phyloP scores from a whole-genome alignment of 2,113 vertebrate genomes.

The Proteles cristata region DNA sequence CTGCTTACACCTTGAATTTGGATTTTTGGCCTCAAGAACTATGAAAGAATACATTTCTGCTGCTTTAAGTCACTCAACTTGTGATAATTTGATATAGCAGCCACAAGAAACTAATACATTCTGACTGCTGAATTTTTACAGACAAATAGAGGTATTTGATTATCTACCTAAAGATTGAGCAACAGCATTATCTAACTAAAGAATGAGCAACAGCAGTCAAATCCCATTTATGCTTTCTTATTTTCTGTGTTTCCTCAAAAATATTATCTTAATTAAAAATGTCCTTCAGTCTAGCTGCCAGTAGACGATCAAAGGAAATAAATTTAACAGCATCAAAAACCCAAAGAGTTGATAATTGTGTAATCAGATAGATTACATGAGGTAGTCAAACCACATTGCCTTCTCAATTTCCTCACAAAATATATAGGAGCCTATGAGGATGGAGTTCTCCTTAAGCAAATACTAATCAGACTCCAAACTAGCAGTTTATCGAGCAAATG shows the following conservation, averaged over 20 bases:
- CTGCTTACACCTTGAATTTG: neutral
- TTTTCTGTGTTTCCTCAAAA: neutral
- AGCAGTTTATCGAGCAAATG: neutral
- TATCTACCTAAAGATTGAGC: too few relatives aligned
- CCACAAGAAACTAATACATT: neutral
- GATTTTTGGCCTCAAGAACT: neutral
- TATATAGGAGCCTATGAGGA: neutral
- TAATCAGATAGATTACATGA: constrained; percentile 41
- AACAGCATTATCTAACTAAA: neutral
- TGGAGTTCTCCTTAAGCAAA: neutral
- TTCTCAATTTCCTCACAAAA: constrained; percentile 43
- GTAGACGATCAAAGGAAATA: constrained; percentile 24
- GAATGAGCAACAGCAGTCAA: neutral
- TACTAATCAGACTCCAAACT: constrained; percentile 36
- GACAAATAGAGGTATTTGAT: neutral
- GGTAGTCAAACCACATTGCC: neutral
- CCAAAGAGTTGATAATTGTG: neutral
- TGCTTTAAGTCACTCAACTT: neutral
- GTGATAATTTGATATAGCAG: neutral
- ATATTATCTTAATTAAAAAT: constrained; percentile 50
- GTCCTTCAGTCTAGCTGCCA: neutral
- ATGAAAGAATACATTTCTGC: neutral
- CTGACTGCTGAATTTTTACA: neutral
- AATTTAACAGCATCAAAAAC: constrained; percentile 16
- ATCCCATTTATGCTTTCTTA: neutral